Evolutionary conservation across 2,888 invertebrate species (phyloP).

Genomic region (Melikaiella ostensackeni): DNA sequence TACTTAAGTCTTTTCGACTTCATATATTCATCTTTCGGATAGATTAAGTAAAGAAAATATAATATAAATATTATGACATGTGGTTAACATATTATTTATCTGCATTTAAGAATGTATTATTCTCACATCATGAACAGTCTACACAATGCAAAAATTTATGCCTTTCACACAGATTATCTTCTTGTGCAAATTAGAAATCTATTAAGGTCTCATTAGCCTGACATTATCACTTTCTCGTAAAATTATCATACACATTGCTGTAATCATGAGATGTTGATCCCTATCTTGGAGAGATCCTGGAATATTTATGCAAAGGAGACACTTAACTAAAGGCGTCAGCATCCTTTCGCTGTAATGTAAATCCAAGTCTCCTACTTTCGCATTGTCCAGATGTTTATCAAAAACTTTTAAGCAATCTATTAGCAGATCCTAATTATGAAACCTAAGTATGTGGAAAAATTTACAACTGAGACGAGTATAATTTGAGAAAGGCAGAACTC

Average conservation of each 20-base stretch:
- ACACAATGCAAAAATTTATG: background rate
- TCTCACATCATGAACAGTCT: background rate
- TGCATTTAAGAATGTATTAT: background rate
- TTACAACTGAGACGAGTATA: background rate
- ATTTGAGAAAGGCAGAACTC: background rate
- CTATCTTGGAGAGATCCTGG: constrained; percentile 26
- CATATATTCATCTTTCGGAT: background rate
- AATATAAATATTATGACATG: too few relatives aligned
- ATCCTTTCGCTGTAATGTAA: constrained; percentile 22
- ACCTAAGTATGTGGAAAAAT: too few relatives aligned
- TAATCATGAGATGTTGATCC: constrained; percentile 27
- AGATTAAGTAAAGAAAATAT: background rate
- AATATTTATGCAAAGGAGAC: constrained; percentile 32
- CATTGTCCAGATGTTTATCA: background rate
- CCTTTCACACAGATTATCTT: constrained; percentile 3
- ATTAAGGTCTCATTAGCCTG: constrained; percentile 32
- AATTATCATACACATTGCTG: constrained; percentile 33
- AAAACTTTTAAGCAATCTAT: background rate
- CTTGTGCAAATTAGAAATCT: constrained; percentile 23
- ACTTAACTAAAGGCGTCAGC: constrained; percentile 1
- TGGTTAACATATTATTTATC: too few relatives aligned
- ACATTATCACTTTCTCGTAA: constrained; percentile 18
- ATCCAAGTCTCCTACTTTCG: background rate
- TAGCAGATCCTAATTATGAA: background rate
- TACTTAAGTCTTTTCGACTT: background rate